Conservation (phyloP, 2,888 invertebrate genomes). For the Isoperla grammatica region DNA sequence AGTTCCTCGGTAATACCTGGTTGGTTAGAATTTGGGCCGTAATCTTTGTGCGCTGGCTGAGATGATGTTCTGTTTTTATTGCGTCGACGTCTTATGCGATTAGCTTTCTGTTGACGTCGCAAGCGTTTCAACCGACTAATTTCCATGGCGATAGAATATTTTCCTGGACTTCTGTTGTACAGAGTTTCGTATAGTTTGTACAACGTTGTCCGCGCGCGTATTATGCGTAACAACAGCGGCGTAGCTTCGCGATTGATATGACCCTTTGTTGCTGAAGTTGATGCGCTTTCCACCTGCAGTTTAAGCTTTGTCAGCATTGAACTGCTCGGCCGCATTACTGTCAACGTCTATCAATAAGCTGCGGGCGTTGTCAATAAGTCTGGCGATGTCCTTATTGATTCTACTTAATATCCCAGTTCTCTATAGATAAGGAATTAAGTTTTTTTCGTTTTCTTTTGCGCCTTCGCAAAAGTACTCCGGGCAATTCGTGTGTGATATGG, state of each 20-base stretch:
- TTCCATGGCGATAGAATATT: background rate
- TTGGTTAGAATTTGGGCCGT: background rate
- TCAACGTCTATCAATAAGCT: conserved; percentile 33
- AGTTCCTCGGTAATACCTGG: too few species aligned
- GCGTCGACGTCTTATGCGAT: too few species aligned
- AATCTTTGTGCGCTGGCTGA: too few species aligned
- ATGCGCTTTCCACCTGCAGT: conserved; percentile 39
- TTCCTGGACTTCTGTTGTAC: conserved; percentile 3
- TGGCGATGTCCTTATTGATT: background rate
- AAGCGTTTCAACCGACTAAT: too few species aligned
- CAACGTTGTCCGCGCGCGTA: too few species aligned
- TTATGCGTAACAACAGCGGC: too few species aligned
- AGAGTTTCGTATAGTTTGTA: background rate
- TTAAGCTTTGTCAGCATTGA: conserved; percentile 36
- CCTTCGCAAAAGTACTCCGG: background rate
- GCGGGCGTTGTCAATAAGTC: conserved; percentile 12
- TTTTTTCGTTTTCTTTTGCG: conserved; percentile 9
- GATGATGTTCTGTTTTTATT: too few species aligned
- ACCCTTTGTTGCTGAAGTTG: conserved; percentile 34
- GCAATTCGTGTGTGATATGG: too few species aligned
- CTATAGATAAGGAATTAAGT: conserved; percentile 4
- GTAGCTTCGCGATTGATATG: conserved; percentile 33
- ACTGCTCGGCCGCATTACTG: conserved; percentile 37
- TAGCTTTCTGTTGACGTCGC: background rate
- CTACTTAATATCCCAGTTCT: background rate